phyloP scores from a whole-genome alignment of 2,888 invertebrate species.

The Hedychridium roseum region DNA sequence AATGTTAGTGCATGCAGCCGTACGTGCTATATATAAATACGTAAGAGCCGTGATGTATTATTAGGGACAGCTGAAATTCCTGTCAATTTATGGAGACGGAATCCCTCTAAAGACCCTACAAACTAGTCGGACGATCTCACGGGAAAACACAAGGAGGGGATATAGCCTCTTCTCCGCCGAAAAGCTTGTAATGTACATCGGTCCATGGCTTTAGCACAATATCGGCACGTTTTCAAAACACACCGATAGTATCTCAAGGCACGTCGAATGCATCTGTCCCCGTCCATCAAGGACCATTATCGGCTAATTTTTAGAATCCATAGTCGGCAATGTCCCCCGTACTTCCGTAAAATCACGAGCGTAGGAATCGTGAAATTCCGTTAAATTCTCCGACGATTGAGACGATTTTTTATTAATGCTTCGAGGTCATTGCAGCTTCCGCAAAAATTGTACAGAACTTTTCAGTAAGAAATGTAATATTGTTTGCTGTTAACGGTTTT shows the following conservation, averaged over 20 bases:
- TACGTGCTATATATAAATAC: too few species aligned
- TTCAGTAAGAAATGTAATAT: too few species aligned
- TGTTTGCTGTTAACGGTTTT: too few species aligned
- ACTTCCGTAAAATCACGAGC: neutral
- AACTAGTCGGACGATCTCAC: conserved; percentile 15
- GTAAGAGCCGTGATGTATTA: too few species aligned
- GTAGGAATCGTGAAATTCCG: neutral
- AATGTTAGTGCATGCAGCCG: too few species aligned
- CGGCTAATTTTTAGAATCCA: conserved; percentile 38
- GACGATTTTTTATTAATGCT: neutral
- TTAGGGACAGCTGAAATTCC: neutral
- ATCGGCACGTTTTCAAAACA: conserved; percentile 58
- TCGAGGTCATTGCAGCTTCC: neutral
- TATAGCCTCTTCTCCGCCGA: conserved; percentile 7
- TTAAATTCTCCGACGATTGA: neutral
- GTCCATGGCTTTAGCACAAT: conserved; percentile 30
- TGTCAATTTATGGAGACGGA: conserved; percentile 29
- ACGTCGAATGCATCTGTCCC: conserved; percentile 46
- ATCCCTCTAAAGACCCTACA: conserved; percentile 6
- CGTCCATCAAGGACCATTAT: conserved; percentile 35
- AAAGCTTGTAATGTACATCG: conserved; percentile 16
- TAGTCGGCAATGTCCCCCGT: too few species aligned
- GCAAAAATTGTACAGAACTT: neutral
- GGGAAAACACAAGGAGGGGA: conserved; percentile 13
- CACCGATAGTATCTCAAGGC: conserved; percentile 30